Evolutionary conservation across 2,888 invertebrate species (phyloP).

Genomic region (Synanthedon formicaeformis): DNA sequence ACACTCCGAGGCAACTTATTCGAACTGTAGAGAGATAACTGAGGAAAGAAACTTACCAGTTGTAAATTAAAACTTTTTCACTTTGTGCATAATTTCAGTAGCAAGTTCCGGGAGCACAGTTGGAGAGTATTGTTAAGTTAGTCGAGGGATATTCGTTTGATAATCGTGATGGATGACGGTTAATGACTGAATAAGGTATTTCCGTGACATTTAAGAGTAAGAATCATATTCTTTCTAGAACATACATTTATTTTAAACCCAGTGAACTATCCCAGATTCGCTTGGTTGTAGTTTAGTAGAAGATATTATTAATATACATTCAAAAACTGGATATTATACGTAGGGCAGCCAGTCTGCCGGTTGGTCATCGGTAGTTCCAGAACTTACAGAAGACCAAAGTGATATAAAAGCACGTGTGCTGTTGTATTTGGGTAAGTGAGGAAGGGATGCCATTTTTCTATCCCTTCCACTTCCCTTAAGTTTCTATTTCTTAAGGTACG

Average conservation of each 20-base stretch:
- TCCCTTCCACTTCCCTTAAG: background rate
- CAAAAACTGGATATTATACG: too few species aligned
- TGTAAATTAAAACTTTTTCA: background rate
- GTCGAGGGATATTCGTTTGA: background rate
- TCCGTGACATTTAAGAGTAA: too few species aligned
- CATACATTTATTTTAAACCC: too few species aligned
- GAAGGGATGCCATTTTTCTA: background rate
- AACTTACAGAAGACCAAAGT: too few species aligned
- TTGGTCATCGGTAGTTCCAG: too few species aligned
- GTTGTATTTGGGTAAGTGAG: too few species aligned
- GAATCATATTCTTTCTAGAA: too few species aligned
- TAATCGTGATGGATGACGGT: background rate
- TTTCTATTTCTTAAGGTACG: background rate
- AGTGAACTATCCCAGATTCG: too few species aligned
- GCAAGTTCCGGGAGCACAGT: background rate
- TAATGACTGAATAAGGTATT: background rate
- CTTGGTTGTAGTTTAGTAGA: too few species aligned
- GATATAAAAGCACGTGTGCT: too few species aligned
- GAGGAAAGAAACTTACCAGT: background rate
- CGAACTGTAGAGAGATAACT: background rate
- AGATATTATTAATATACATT: too few species aligned
- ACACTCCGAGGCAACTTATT: background rate
- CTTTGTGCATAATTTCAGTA: background rate
- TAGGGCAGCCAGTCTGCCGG: too few species aligned
- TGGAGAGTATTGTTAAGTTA: background rate